phyloP scores from a whole-genome alignment of 1,140 invertebrate genomes.

The Aporrectodea caliginosa region DNA sequence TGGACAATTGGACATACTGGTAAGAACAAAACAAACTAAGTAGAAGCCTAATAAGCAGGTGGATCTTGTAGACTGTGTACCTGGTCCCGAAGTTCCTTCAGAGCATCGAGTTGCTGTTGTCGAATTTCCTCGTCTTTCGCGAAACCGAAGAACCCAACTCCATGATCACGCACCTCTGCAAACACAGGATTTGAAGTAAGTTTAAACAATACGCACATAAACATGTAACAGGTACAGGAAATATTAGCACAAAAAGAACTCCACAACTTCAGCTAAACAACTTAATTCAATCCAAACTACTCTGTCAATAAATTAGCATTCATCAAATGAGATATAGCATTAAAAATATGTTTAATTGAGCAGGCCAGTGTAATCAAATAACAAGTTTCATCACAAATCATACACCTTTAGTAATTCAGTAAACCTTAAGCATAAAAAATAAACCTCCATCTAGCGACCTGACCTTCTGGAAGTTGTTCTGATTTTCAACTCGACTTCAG shows the following conservation, averaged over 20 bases:
- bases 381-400: too few species aligned
- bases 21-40: too few species aligned
- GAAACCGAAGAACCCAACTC: slow-evolving; percentile 82
- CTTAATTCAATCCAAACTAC: not conserved
- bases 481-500: too few species aligned
- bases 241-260: slow-evolving; percentile 10
- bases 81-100: slow-evolving; percentile 65
- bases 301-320: not conserved
- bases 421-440: too few species aligned
- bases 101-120: slow-evolving; percentile 69
- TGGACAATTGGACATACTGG: too few species aligned
- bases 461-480: too few species aligned
- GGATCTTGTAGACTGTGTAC: too few species aligned
- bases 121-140: slow-evolving; percentile 75
- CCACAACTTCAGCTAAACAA: not conserved
- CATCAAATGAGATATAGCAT: not conserved
- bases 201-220: too few species aligned
- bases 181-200: slow-evolving; percentile 37
- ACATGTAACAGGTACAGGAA: not conserved
- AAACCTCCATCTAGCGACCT: too few species aligned
- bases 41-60: too few species aligned
- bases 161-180: slow-evolving; percentile 78
- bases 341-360: slow-evolving; percentile 3
- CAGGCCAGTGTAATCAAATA: too few species aligned
- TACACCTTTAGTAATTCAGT: too few species aligned